phyloP scores from a whole-genome alignment of 2,113 vertebrate species.

The Lepisosteus osseus region DNA sequence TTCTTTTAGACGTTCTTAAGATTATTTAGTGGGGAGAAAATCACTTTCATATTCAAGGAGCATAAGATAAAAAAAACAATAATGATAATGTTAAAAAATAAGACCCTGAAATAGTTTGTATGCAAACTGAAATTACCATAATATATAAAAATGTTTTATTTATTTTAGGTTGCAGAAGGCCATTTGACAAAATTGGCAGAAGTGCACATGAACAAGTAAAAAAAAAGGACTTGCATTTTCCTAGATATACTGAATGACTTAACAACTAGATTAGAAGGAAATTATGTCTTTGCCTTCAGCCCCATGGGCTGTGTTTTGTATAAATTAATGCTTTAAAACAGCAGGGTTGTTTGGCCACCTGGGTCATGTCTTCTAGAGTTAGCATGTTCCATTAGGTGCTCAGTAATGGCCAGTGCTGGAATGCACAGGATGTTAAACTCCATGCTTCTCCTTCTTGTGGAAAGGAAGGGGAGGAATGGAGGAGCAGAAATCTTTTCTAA shows the following conservation, averaged over 20 bases:
- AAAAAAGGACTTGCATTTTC: slow-evolving; percentile 33
- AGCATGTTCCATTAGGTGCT: no score
- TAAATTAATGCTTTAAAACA: no score
- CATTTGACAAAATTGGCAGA: slow-evolving; percentile 52
- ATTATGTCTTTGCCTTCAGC: no score
- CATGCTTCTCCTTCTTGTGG: no score
- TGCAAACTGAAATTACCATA: slow-evolving; percentile 46
- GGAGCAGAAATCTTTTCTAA: no score
- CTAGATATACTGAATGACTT: neutral
- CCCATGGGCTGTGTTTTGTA: no score
- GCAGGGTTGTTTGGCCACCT: no score
- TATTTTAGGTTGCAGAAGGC: slow-evolving; percentile 39
- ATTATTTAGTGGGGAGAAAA: slow-evolving; percentile 54
- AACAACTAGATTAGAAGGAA: no score
- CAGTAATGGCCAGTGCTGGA: no score
- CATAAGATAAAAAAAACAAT: slow-evolving; percentile 35
- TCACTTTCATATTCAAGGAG: slow-evolving; percentile 54
- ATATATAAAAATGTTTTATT: slow-evolving; percentile 45
- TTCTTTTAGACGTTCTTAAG: slow-evolving; percentile 50
- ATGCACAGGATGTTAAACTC: no score
- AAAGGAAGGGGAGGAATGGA: no score
- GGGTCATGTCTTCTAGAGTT: no score
- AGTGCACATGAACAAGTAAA: slow-evolving; percentile 45
- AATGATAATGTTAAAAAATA: slow-evolving; percentile 43
- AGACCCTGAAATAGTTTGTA: slow-evolving; percentile 63